A percentile compares a stretch with the other conserved stretches of the same genome.
phyloP scores from a whole-genome alignment of 2,113 vertebrate genomes.

The Hydrolagus affinis region DNA sequence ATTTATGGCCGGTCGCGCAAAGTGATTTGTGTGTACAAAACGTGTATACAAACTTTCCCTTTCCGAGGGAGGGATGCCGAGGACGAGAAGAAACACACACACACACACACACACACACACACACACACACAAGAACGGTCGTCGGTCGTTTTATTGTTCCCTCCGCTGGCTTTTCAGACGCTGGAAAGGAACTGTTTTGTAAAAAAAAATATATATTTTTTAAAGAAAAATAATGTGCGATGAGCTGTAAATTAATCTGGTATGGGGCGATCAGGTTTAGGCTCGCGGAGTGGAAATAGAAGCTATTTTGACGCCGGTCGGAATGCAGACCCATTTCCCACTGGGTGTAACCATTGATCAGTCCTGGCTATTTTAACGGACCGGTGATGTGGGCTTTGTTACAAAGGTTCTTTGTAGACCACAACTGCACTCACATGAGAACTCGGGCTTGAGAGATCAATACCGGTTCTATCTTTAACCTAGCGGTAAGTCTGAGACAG shows the following conservation, averaged over 20 bases:
- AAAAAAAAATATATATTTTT: neutral
- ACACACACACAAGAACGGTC: too few relatives aligned
- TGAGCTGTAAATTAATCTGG: neutral
- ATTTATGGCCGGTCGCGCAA: neutral
- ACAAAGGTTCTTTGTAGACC: neutral
- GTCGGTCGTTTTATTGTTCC: neutral
- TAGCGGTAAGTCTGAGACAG: neutral
- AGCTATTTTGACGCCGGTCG: neutral
- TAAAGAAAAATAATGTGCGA: too few relatives aligned
- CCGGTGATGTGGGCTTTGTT: neutral
- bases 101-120: too few relatives aligned
- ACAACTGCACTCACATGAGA: neutral
- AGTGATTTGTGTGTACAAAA: slow-evolving; percentile 13
- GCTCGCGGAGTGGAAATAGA: neutral
- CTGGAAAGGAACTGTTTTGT: neutral
- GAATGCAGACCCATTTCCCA: neutral
- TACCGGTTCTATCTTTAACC: neutral
- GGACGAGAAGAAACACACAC: neutral
- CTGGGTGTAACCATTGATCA: neutral
- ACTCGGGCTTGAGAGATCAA: neutral
- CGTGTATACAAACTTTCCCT: neutral
- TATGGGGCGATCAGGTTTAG: neutral
- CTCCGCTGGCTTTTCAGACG: neutral
- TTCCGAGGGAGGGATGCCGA: neutral
- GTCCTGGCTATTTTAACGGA: neutral